A percentile compares a stretch with the other conserved stretches of the same genome.
These are phyloP conservation scores for Erythrolamprus reginae DNA, from an alignment of 2,113 vertebrate genomes.

Conservation along the genomic window DNA sequence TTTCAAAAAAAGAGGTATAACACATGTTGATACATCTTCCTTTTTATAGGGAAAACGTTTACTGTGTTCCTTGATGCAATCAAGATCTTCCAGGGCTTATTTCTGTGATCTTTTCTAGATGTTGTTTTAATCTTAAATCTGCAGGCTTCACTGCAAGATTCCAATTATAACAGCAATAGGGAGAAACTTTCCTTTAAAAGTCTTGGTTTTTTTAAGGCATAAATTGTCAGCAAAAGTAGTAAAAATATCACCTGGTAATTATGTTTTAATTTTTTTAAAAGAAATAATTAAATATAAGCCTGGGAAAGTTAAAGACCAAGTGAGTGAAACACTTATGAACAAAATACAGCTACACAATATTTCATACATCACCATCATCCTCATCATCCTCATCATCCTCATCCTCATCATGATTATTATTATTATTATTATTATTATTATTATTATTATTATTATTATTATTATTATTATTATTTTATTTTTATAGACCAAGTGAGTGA, in stretches of 20 bases:
- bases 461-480: too few species aligned
- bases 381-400: too few species aligned
- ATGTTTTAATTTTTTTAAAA: conserved; percentile 3
- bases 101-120: conserved; percentile 37
- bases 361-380: too few species aligned
- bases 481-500: neutral
- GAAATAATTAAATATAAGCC: neutral
- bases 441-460: neutral
- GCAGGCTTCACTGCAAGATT: neutral
- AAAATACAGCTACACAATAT: neutral
- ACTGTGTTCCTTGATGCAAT: conserved; percentile 8
- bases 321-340: neutral
- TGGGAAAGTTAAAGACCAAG: neutral
- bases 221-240: conserved; percentile 10
- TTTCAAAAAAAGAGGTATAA: conserved; percentile 47
- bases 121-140: conserved; percentile 22
- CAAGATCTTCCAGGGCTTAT: conserved; percentile 40
- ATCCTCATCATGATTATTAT: too few species aligned
- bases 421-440: too few species aligned
- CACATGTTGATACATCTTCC: conserved; percentile 23
- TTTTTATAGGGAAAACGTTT: conserved; percentile 36
- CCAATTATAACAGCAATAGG: conserved; percentile 12
- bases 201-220: conserved; percentile 19
- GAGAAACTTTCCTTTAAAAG: conserved; percentile 5
- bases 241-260: neutral